These are phyloP conservation scores for Falco cherrug DNA, from an alignment of 2,797 vertebrate species.

Conservation along the genomic window DNA sequence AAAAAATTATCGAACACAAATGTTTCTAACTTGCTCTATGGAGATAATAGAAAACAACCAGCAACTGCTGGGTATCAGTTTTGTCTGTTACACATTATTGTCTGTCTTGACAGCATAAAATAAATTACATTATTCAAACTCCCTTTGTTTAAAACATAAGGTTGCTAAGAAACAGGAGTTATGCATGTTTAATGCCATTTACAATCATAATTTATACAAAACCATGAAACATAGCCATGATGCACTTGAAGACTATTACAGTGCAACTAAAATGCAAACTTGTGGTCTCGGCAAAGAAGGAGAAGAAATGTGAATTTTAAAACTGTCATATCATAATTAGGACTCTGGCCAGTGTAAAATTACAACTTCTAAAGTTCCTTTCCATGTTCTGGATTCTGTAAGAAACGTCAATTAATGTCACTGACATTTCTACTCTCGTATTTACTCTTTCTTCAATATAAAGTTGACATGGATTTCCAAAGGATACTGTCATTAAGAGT, in stretches of 20 bases:
- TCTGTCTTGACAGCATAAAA: slow-evolving; percentile 30
- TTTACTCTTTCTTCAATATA: not conserved
- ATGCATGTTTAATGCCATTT: not conserved
- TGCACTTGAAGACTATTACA: not conserved
- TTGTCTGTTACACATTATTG: slow-evolving; percentile 24
- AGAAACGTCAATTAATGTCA: not conserved
- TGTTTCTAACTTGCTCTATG: slow-evolving; percentile 43
- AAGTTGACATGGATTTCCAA: not conserved
- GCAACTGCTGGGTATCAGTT: not conserved
- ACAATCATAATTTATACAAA: not conserved
- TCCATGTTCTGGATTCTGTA: not conserved
- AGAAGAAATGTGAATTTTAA: not conserved
- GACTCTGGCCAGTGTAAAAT: not conserved
- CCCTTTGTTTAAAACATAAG: slow-evolving; percentile 37
- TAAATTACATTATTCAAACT: not conserved
- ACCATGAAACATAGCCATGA: not conserved
- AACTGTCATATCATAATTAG: not conserved
- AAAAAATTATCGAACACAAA: not conserved
- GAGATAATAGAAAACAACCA: slow-evolving; percentile 37
- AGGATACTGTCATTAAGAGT: not conserved
- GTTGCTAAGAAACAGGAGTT: slow-evolving; percentile 39
- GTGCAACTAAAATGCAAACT: not conserved
- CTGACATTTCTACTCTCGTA: not conserved
- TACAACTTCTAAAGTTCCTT: not conserved
- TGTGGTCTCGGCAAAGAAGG: not conserved